Conservation (phyloP, 2,888 invertebrate species). For the Scaptomyza reducta region DNA sequence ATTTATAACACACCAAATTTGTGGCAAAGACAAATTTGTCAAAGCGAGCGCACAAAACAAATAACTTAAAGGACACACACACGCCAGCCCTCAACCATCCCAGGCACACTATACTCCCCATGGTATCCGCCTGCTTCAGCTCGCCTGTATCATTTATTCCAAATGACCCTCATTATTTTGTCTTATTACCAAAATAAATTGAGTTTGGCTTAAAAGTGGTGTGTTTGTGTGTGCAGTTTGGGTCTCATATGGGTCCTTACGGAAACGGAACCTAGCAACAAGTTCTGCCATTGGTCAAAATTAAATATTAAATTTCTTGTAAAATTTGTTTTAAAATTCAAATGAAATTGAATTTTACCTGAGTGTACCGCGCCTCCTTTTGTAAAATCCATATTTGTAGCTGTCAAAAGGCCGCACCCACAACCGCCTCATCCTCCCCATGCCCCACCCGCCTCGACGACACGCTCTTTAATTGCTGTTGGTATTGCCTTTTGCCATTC, state of each 20-base stretch:
- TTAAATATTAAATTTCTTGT: slow-evolving; percentile 64
- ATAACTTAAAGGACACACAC: slow-evolving; percentile 62
- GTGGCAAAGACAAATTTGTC: slow-evolving; percentile 71
- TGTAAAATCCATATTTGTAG: too few relatives aligned
- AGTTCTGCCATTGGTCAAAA: slow-evolving; percentile 18
- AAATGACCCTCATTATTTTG: slow-evolving; percentile 79
- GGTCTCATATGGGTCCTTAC: background rate
- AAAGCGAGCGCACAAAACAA: slow-evolving; percentile 61
- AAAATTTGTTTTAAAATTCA: slow-evolving; percentile 63
- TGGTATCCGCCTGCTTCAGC: background rate
- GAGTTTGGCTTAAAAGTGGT: slow-evolving; percentile 73
- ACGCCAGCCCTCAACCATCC: background rate
- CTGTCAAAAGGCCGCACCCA: slow-evolving; percentile 49
- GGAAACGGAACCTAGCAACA: slow-evolving; percentile 1
- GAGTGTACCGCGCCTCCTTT: slow-evolving; percentile 28
- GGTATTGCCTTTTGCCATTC: slow-evolving; percentile 48
- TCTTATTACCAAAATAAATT: slow-evolving; percentile 79
- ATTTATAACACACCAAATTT: slow-evolving; percentile 63
- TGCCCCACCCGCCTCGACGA: background rate
- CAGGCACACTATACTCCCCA: slow-evolving; percentile 11
- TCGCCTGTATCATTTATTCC: slow-evolving; percentile 70
- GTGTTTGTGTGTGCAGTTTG: slow-evolving; percentile 9
- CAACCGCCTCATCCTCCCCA: background rate
- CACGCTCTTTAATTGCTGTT: slow-evolving; percentile 65
- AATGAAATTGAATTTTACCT: slow-evolving; percentile 75